Evolutionary conservation across 2,797 vertebrate species (phyloP).

Genomic region (Characodon lateralis): DNA sequence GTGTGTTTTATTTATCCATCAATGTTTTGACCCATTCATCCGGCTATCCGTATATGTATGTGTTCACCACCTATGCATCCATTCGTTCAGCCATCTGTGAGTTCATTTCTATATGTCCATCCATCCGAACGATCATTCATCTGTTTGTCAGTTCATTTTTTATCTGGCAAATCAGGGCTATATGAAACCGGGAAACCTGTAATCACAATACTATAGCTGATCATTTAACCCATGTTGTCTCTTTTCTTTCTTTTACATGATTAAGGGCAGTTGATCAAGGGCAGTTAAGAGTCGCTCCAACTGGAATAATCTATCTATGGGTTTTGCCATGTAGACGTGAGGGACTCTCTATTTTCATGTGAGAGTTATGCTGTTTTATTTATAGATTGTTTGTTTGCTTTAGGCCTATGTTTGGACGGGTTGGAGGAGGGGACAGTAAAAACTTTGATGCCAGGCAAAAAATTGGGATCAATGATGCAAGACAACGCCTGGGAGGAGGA

Average conservation of each 20-base stretch:
- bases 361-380: neutral
- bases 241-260: neutral
- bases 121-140: neutral
- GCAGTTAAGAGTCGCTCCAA: no score
- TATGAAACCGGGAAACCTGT: neutral
- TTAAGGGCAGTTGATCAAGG: no score
- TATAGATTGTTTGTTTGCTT: neutral
- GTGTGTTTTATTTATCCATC: neutral
- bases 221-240: neutral
- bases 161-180: neutral
- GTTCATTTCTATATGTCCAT: neutral
- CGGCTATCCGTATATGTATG: no score
- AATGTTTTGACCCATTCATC: no score
- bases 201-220: neutral
- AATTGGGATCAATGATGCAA: slow-evolving; percentile 88
- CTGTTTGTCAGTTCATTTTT: neutral
- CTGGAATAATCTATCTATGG: neutral
- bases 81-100: neutral
- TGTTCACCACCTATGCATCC: neutral
- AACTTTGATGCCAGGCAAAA: slow-evolving; percentile 94
- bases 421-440: slow-evolving; percentile 70
- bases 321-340: neutral
- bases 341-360: no score
- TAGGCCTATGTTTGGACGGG: slow-evolving; percentile 79
- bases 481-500: slow-evolving; percentile 85